Percentiles rank a stretch among this genome's conserved stretches.
Evolutionary conservation across 2,113 vertebrate species (phyloP).

Genomic region (Phrynosoma blainvillii): DNA sequence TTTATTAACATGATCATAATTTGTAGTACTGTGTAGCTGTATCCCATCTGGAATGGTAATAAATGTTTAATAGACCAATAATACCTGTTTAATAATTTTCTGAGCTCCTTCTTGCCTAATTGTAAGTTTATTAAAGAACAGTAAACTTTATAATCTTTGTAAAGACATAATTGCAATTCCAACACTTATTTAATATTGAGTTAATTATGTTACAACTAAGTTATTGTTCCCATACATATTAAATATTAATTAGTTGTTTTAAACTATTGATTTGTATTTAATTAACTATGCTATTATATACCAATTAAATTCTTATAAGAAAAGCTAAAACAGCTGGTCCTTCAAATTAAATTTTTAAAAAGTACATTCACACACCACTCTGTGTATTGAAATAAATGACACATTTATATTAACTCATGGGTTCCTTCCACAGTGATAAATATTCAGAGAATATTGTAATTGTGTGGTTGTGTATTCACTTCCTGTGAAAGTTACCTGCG

Average conservation of each 20-base stretch:
- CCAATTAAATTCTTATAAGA: conserved; percentile 81
- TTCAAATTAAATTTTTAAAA: conserved; percentile 72
- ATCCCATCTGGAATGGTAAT: conserved; percentile 72
- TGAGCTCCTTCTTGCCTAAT: conserved; percentile 70
- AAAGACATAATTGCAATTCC: conserved; percentile 75
- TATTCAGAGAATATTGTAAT: background rate
- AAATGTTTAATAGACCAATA: conserved; percentile 76
- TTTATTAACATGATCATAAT: conserved; percentile 58
- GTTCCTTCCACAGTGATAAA: conserved; percentile 15
- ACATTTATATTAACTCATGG: conserved; percentile 30
- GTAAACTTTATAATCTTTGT: conserved; percentile 77
- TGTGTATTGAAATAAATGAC: conserved; percentile 64
- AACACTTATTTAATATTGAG: conserved; percentile 78
- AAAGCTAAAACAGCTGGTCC: conserved; percentile 76
- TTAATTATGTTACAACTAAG: conserved; percentile 77
- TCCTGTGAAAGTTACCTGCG: background rate
- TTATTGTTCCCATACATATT: conserved; percentile 77
- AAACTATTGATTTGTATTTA: conserved; percentile 84
- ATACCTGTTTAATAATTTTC: conserved; percentile 80
- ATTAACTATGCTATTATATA: conserved; percentile 83
- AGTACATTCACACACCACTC: conserved; percentile 39
- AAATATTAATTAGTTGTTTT: conserved; percentile 84
- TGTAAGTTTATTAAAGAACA: conserved; percentile 79
- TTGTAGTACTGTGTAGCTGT: conserved; percentile 40
- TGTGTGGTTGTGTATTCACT: background rate